These are phyloP conservation scores for Apotomis betuletana DNA, from an alignment of 2,888 invertebrate genomes.

Conservation along the genomic window DNA sequence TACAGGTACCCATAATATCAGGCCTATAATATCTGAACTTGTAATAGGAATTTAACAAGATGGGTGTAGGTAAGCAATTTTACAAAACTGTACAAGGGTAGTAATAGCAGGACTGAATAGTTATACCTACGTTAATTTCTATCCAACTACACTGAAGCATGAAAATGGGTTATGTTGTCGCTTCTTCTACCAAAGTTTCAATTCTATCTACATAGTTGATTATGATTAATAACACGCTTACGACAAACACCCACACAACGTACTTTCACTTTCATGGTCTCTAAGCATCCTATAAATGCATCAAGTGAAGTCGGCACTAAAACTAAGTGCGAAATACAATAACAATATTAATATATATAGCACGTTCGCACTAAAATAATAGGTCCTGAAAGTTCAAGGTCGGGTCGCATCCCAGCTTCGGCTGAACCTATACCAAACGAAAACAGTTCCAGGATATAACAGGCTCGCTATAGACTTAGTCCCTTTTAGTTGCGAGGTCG, in stretches of 20 bases:
- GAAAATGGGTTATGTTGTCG: no score
- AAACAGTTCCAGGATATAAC: not conserved
- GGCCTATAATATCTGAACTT: no score
- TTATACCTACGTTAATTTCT: no score
- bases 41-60: no score
- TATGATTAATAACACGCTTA: not conserved
- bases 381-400: slow-evolving; percentile 17
- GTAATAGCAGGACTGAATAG: no score
- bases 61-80: no score
- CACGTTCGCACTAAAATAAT: slow-evolving; percentile 10
- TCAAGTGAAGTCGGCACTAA: not conserved
- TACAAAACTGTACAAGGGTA: no score
- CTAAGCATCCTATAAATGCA: not conserved
- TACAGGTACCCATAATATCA: no score
- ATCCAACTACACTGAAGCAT: no score
- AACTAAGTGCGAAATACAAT: slow-evolving; percentile 16
- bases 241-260: not conserved
- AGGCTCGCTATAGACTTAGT: not conserved
- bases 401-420: slow-evolving; percentile 13
- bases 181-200: no score
- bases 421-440: not conserved
- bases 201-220: no score
- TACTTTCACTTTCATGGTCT: not conserved
- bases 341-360: not conserved
- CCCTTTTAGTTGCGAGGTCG: not conserved